These are phyloP conservation scores for Chironomus tentans DNA, from an alignment of 2,888 invertebrate species.

Conservation along the genomic window DNA sequence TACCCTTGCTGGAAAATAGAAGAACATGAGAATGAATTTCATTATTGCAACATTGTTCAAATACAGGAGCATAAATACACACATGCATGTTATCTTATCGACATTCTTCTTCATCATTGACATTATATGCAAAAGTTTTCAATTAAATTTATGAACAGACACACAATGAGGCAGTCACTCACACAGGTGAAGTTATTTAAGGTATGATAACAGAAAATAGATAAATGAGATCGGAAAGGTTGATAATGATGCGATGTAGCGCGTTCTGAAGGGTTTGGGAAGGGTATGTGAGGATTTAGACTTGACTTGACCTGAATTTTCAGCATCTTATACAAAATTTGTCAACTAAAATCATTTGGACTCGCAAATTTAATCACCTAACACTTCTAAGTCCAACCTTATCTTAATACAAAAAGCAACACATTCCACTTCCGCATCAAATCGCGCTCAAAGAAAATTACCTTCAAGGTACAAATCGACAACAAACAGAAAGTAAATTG, in stretches of 20 bases:
- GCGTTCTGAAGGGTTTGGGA: too few species aligned
- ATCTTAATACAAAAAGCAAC: background rate
- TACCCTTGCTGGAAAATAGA: constrained; percentile 10
- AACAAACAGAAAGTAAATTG: background rate
- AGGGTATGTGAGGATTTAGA: too few species aligned
- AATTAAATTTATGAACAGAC: background rate
- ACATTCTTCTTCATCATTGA: background rate
- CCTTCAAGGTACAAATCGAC: background rate
- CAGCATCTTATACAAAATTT: too few species aligned
- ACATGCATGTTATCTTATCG: constrained; percentile 16
- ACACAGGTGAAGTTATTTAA: background rate
- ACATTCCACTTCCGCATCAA: background rate
- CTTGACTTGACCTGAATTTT: too few species aligned
- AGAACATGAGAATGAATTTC: background rate
- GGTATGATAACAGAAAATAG: background rate
- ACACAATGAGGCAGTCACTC: too few species aligned
- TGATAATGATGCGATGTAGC: too few species aligned
- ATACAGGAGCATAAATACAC: background rate
- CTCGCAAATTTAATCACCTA: too few species aligned
- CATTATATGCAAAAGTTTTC: background rate
- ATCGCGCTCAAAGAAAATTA: background rate
- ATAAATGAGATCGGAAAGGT: background rate
- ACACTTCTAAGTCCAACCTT: too few species aligned
- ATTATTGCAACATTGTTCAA: background rate
- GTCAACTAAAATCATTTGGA: too few species aligned